These are phyloP conservation scores for Columba livia DNA, from an alignment of 2,113 vertebrate genomes.

Conservation along the genomic window DNA sequence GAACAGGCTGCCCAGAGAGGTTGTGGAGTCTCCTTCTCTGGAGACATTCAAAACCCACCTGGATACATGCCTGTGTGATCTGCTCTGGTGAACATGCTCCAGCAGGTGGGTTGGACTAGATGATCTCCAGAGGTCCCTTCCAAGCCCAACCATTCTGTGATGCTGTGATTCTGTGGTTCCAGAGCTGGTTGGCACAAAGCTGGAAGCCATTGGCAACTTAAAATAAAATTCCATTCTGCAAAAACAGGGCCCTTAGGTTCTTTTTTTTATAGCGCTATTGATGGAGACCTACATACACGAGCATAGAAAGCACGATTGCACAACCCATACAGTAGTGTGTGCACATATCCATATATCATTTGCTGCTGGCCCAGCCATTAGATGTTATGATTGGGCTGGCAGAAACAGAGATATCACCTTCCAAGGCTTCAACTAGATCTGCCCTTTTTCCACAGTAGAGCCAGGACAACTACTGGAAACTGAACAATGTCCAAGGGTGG, in stretches of 20 bases:
- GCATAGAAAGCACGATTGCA: background rate
- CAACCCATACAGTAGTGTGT: background rate
- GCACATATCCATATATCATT: background rate
- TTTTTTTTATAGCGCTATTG: background rate
- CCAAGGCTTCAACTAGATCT: background rate
- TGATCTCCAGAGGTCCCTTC: no score
- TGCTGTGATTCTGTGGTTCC: background rate
- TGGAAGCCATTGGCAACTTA: background rate
- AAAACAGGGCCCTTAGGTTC: background rate
- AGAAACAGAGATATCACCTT: background rate
- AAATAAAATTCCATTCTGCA: background rate
- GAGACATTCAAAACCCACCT: no score
- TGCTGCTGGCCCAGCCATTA: background rate
- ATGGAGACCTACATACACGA: background rate
- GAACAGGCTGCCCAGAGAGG: no score
- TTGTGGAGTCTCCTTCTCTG: no score
- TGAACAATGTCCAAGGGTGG: background rate
- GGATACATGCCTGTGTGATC: no score
- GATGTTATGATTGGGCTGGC: background rate
- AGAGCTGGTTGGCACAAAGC: background rate
- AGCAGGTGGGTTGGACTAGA: no score
- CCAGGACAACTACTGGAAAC: background rate
- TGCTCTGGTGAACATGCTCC: no score
- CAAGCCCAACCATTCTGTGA: no score
- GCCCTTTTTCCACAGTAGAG: background rate